Base-by-base conservation (phyloP, 2,797 vertebrate genomes). In the Oreochromis mossambicus region DNA sequence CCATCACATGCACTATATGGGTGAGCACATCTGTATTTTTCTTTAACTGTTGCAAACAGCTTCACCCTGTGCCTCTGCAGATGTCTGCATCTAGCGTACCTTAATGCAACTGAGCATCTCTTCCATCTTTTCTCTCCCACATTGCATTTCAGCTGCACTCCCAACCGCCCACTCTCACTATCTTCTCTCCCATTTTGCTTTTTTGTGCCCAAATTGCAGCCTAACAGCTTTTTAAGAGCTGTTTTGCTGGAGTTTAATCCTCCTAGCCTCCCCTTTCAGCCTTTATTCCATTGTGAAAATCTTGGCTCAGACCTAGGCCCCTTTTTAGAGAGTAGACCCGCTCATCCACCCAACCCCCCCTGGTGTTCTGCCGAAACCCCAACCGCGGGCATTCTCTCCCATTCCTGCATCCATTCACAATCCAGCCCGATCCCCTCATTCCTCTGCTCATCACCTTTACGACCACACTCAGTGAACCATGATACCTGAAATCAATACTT, bases 211-310 rank as follows among this genome's bases (percentile, higher is more conserved):
- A 96, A 96, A 96, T 96, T 96, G 96, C 95, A 94, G 92, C 88
- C 94, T 96, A 96, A 97, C 96, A 95, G 96, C 95, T 96, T 96
- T 97, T 96, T 95, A 97, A 96, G 95, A 96, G 96, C 95, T 95
- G 96, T 96, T 96, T 95, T 96, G 92, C 94, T 81, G 61, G 93
- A 94, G 93, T 96, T 95, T 97, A 96, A 96, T 96, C 96, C 96
- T 95, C 92, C 95, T 85, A 91, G 92, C 92, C 89, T 95, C 87
- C 91, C 91, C 91, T 95, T 95, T 95, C 95, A 95, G 92, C 90
- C 93, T 94, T 95, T 95, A 92, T 95, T 94, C 95, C 90, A 95
- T 97, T 97, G 96, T 96, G 89, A 93, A 95, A 94, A 92, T 95
- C 95, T 96, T 96, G 96, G 95, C 96, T 96, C 91, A 91, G 91